These are phyloP conservation scores for Bruchidius siliquastri DNA, from an alignment of 2,888 invertebrate genomes.

Conservation along the genomic window DNA sequence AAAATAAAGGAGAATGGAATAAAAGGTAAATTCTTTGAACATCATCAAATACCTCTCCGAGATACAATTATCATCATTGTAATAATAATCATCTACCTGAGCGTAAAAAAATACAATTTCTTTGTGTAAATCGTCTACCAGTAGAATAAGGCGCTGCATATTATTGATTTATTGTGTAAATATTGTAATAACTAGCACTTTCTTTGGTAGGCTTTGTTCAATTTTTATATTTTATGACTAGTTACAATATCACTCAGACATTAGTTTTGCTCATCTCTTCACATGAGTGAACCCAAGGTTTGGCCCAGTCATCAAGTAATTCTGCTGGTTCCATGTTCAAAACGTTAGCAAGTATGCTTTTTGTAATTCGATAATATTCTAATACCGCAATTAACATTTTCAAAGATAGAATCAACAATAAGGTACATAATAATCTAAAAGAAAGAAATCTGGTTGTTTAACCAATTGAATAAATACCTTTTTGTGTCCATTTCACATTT, in stretches of 20 bases:
- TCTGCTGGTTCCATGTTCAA: too few relatives aligned
- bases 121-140: conserved; percentile 35
- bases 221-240: conserved; percentile 38
- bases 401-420: too few relatives aligned
- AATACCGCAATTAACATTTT: too few relatives aligned
- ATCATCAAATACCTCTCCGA: not conserved
- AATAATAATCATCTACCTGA: conserved; percentile 28
- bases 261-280: not conserved
- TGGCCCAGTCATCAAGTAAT: too few relatives aligned
- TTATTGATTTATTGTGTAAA: conserved; percentile 22
- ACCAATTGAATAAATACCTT: too few relatives aligned
- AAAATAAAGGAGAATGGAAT: not conserved
- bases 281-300: too few relatives aligned
- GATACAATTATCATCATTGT: not conserved
- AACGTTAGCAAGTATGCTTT: too few relatives aligned
- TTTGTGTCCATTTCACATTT: too few relatives aligned
- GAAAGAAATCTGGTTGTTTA: too few relatives aligned
- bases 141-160: conserved; percentile 24
- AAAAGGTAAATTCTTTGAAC: not conserved
- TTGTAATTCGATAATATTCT: too few relatives aligned
- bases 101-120: conserved; percentile 42
- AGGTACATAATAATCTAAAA: too few relatives aligned
- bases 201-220: conserved; percentile 43
- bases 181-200: conserved; percentile 36
- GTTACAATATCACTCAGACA: conserved; percentile 43